Conservation (phyloP, 2,888 invertebrate species). For the Nudaria mundana region DNA sequence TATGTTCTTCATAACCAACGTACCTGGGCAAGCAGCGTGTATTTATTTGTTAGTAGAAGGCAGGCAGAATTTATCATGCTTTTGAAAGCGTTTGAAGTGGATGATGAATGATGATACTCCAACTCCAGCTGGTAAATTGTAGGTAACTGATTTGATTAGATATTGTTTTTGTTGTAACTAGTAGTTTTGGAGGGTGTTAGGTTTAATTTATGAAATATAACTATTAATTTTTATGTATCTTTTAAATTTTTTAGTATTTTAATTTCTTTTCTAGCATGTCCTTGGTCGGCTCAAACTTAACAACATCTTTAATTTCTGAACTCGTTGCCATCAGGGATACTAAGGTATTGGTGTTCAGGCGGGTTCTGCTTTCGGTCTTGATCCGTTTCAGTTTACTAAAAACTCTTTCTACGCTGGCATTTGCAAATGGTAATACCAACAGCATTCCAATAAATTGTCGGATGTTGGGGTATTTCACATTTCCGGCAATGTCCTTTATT, state of each 20-base stretch:
- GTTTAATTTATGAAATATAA: neutral
- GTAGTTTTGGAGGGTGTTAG: neutral
- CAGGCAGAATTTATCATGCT: no score
- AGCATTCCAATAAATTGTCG: neutral
- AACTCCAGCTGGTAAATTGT: neutral
- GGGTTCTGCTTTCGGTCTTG: neutral
- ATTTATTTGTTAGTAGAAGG: no score
- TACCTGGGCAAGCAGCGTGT: no score
- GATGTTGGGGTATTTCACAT: neutral
- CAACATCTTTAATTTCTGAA: neutral
- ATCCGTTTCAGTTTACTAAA: neutral
- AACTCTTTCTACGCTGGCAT: neutral
- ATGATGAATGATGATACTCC: no score
- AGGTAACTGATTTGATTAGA: neutral
- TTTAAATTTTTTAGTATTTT: no score
- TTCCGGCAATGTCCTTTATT: no score
- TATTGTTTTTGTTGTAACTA: neutral
- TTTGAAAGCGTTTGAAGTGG: no score
- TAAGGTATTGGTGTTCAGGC: neutral
- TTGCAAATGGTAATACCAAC: neutral
- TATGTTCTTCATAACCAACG: no score
- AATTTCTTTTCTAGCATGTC: no score
- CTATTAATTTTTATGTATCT: no score
- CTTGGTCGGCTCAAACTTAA: neutral
- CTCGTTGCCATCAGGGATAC: neutral